Evolutionary conservation across 2,113 vertebrate genomes (phyloP), one percentile per base, ranked within the genome.

Genomic region (Baryphthengus martii): DNA sequence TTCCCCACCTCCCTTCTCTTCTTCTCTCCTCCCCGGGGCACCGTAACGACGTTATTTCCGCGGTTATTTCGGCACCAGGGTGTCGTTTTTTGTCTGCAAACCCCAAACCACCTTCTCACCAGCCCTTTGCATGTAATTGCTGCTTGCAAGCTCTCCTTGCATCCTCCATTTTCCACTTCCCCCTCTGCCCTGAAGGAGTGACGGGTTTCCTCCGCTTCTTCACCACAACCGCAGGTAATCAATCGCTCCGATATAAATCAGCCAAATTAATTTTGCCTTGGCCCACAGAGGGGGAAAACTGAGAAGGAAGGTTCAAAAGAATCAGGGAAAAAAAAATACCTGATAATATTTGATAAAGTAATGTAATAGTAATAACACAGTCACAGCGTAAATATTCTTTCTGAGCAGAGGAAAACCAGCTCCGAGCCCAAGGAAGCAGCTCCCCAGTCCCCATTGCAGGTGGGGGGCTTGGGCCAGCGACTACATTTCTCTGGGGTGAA

Each of bases 131-230:
- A 17, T 9, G 4, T 76, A 86, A 89, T 73, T 33, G 77, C 90
- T 37, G 75, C 71, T 65, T 15, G 31, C 11, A 1, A 16, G 62
- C 6, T 3, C 58, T 83, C 4, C 62, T 67, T 9, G 2, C 80
- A 79, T 25, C 89, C 95, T 96, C 96, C 95, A 96, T 96, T 96
- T 96, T 96, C 89, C 71, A 0, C 62, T 68, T 26, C 68, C n/a
- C n/a, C 42, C 37, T 20, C 44, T 11, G 45, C 77, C 35, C 70
- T 1, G n/a, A 10, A 61, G 44, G 53, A 88, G 40, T 23, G 0
- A 39, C 0, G 3, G 19, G 16, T 33, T 12, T 39, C 56, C 85
- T 62, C 85, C 5, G 2, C 1, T 7, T 21, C 53, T 11, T 62
- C 66, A 1, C 7, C 42, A 0, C n/a, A 6, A 17, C 17, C 40